phyloP scores from a whole-genome alignment of 2,888 invertebrate genomes.

The Anthrax anthrax region DNA sequence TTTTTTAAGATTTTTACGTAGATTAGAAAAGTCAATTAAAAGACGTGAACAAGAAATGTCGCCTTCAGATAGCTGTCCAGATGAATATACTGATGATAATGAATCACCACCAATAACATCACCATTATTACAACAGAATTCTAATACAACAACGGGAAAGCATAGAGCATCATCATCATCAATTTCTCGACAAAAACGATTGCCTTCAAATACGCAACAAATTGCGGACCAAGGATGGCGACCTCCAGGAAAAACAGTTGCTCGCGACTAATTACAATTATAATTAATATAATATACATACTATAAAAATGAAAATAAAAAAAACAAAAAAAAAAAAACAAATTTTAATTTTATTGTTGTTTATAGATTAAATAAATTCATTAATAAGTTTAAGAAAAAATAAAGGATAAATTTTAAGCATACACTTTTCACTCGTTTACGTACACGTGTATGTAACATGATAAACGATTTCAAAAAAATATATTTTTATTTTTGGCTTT shows the following conservation, averaged over 20 bases:
- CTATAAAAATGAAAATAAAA: too few species aligned
- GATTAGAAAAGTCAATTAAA: constrained; percentile 56
- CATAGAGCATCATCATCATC: constrained; percentile 17
- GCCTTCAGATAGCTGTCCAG: constrained; percentile 39
- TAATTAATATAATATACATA: too few species aligned
- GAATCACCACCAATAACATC: constrained; percentile 51
- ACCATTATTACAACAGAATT: constrained; percentile 33
- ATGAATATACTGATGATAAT: constrained; percentile 40
- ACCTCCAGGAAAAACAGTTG: constrained; percentile 19
- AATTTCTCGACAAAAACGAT: constrained; percentile 21
- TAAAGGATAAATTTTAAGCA: too few species aligned
- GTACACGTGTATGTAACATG: too few species aligned
- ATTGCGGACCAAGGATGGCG: constrained; percentile 20
- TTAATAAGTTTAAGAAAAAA: too few species aligned
- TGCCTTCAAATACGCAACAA: constrained; percentile 11
- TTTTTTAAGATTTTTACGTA: constrained; percentile 48
- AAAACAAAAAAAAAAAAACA: too few species aligned
- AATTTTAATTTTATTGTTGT: too few species aligned
- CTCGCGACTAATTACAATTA: constrained; percentile 16
- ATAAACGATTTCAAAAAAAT: too few species aligned
- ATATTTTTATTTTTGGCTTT: too few species aligned
- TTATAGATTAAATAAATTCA: too few species aligned
- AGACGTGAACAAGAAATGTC: constrained; percentile 40
- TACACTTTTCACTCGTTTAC: too few species aligned
- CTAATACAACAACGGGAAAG: constrained; percentile 13